Conservation (phyloP, 2,888 invertebrate species). For the Ormyrus labotus region DNA sequence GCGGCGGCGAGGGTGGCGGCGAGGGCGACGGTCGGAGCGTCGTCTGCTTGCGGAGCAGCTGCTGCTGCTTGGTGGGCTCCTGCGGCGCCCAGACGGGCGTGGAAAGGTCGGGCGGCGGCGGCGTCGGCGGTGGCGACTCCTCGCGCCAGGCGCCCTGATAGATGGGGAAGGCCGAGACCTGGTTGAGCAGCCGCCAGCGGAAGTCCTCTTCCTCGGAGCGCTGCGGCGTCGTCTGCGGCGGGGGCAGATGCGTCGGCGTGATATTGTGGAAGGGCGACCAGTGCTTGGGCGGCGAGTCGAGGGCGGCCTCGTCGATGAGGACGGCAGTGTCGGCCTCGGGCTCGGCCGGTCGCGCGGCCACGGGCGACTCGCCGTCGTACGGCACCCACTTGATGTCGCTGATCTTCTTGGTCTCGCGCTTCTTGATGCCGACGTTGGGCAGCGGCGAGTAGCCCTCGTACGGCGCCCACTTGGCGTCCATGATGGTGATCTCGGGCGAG, state of each 20-base stretch:
- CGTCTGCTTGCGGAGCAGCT: constrained; percentile 58
- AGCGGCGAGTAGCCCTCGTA: constrained; percentile 72
- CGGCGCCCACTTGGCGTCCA: constrained; percentile 71
- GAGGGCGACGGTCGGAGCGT: constrained; percentile 44
- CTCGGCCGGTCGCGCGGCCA: background rate
- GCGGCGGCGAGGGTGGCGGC: constrained; percentile 38
- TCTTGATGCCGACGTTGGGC: constrained; percentile 70
- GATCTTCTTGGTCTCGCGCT: constrained; percentile 69
- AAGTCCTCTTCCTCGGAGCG: constrained; percentile 68
- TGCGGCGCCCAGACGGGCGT: constrained; percentile 70
- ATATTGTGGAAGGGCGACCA: constrained; percentile 68
- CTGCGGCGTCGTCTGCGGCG: constrained; percentile 64
- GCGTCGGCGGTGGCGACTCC: constrained; percentile 70
- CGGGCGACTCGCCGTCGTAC: constrained; percentile 67
- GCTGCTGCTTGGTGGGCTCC: constrained; percentile 60
- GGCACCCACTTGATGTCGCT: constrained; percentile 72
- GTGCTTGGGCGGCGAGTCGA: constrained; percentile 60
- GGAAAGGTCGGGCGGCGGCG: constrained; percentile 63
- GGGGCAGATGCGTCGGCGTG: constrained; percentile 72
- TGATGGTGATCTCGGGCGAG: constrained; percentile 70
- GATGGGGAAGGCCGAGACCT: constrained; percentile 72
- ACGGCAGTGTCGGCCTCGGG: constrained; percentile 32
- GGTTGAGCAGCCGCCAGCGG: constrained; percentile 71
- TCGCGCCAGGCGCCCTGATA: constrained; percentile 74
- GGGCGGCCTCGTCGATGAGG: constrained; percentile 59